Conservation (phyloP, 2,113 vertebrate species). For the Ptilorrhoa leucosticta region DNA sequence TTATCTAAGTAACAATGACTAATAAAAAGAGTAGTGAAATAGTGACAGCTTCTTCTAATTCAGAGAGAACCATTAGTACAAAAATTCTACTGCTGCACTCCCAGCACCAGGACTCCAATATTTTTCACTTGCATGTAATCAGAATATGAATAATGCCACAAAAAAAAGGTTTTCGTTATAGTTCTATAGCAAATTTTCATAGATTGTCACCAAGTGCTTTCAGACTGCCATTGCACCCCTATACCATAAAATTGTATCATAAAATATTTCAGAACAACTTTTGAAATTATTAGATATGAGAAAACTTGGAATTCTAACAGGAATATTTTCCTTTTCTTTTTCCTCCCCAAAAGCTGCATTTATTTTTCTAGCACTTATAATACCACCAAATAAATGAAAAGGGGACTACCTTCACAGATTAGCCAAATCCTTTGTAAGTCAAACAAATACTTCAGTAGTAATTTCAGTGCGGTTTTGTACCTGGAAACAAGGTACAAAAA, state of each 20-base stretch:
- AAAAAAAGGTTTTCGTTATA: neutral
- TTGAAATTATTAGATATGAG: neutral
- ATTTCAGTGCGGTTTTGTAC: neutral
- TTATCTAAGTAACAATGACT: neutral
- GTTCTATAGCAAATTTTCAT: neutral
- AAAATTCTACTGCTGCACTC: neutral
- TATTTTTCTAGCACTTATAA: neutral
- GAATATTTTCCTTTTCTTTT: neutral
- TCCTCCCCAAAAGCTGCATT: accelerated
- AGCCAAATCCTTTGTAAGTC: neutral
- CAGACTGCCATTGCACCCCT: neutral
- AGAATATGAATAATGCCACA: neutral
- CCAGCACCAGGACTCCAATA: neutral
- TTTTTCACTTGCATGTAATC: constrained; percentile 20
- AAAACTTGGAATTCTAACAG: neutral
- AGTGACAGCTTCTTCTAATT: neutral
- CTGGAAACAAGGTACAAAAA: neutral
- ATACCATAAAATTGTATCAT: neutral
- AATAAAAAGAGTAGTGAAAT: constrained; percentile 18
- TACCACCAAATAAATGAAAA: neutral
- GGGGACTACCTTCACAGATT: neutral
- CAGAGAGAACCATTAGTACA: constrained; percentile 14
- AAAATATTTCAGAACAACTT: neutral
- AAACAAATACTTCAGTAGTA: neutral
- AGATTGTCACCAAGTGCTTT: neutral